phyloP scores from a whole-genome alignment of 2,888 invertebrate genomes.

The Dinocampus coccinellae region DNA sequence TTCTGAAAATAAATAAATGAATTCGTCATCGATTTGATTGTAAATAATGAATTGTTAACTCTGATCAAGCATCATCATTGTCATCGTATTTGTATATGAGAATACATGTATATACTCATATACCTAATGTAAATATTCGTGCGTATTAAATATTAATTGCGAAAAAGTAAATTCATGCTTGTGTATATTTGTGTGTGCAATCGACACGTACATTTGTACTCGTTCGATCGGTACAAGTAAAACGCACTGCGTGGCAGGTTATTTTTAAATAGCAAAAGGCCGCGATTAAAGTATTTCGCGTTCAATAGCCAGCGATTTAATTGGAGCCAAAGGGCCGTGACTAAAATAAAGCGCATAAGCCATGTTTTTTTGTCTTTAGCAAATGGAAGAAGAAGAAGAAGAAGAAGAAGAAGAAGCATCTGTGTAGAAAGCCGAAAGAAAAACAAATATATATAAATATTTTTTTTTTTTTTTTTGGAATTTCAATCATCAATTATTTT shows the following conservation, averaged over 20 bases:
- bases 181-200: not conserved
- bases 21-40: not conserved
- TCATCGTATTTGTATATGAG: not conserved
- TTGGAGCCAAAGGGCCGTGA: constrained; percentile 40
- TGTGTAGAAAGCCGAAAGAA: constrained; percentile 17
- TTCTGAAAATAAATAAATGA: constrained; percentile 23
- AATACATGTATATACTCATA: not conserved
- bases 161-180: not conserved
- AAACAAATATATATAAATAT: not conserved
- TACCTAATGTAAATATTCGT: not conserved
- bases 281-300: constrained; percentile 44
- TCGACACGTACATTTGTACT: constrained; percentile 8
- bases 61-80: not conserved
- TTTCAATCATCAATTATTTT: constrained; percentile 19
- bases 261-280: constrained; percentile 51
- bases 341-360: constrained; percentile 44
- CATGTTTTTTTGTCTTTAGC: constrained; percentile 32
- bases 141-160: not conserved
- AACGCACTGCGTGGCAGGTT: constrained; percentile 47
- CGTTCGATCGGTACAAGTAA: constrained; percentile 45
- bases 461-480: constrained; percentile 5
- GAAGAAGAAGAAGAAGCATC: constrained; percentile 41
- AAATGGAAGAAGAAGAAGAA: constrained; percentile 44
- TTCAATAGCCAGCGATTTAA: constrained; percentile 45
- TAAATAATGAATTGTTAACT: constrained; percentile 6